Base-by-base conservation (phyloP, 2,797 vertebrate species). In the Oreortyx pictus region DNA sequence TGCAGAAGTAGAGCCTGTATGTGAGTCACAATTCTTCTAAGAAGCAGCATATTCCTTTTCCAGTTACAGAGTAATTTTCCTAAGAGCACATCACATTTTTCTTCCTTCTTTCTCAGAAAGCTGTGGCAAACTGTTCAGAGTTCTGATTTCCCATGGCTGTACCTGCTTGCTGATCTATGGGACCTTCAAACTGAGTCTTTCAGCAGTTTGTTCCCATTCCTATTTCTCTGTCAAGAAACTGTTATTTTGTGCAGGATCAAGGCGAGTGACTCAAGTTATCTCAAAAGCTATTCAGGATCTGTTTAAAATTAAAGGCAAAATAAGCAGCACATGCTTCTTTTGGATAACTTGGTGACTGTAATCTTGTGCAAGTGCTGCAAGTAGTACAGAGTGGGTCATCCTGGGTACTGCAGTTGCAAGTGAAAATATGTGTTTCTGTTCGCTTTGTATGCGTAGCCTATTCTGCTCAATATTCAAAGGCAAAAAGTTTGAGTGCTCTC, bases 281-380 rank as follows among this genome's bases (percentile, higher is more conserved):
- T 93, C 83, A 89, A 90, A 86, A 93, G 92, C 66, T 89, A 16
- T 93, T 90, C 82, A 86, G 89, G 82, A 91, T 88, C 89, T 86
- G 82, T 82, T 92, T 94, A 93, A 95, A 91, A 89, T 78, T 68
- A 94, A 94, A 72, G 93, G 85, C 56, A 70, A 91, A 96, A 71
- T 88, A 94, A 93, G 84, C 86, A 82, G 52, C 70, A 89, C 72
- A 14, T 90, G 93, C 35, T 94, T 49, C 39, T 82, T 88, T 57
- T 86, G 70, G 76, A 64, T 89, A 94, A 84, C 33, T 61, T 64
- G 60, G 41, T 91, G 65, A 72, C 82, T 86, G 72, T 35, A 44
- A 1, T 80, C 70, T 90, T 84, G 43, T 92, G 46, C 61, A 70
- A 39, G 25, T 56, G 23, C 52, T 71, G 31, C 49, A 54, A 71